These are phyloP conservation scores for Nymphalis urticae DNA, from an alignment of 2,888 invertebrate species.

Conservation along the genomic window DNA sequence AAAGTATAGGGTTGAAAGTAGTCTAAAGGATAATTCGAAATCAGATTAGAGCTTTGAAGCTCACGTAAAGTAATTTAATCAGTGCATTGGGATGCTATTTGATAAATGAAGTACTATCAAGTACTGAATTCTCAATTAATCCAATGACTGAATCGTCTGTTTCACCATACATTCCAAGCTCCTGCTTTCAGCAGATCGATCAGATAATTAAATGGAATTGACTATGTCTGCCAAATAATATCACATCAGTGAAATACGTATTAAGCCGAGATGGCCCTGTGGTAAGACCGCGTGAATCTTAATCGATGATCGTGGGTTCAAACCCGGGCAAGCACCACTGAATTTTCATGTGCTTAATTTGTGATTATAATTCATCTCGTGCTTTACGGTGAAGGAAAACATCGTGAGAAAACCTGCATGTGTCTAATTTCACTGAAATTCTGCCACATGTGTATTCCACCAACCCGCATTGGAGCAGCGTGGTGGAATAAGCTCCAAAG, in stretches of 20 bases:
- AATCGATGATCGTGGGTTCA: too few species aligned
- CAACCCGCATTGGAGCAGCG: too few species aligned
- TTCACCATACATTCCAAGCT: neutral
- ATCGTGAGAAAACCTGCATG: too few species aligned
- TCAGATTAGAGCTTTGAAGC: slow-evolving; percentile 9
- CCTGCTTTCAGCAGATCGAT: neutral
- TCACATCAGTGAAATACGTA: neutral
- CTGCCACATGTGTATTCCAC: too few species aligned
- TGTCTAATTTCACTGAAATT: too few species aligned
- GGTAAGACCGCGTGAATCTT: too few species aligned
- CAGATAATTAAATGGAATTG: slow-evolving; percentile 1
- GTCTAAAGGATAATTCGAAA: slow-evolving; percentile 9
- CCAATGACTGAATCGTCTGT: slow-evolving; percentile 2
- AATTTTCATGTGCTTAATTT: too few species aligned
- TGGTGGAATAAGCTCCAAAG: too few species aligned
- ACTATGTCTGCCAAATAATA: neutral
- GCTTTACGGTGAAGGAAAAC: too few species aligned
- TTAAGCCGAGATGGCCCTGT: too few species aligned
- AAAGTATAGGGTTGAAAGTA: neutral
- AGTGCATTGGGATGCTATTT: slow-evolving; percentile 5
- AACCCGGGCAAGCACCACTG: too few species aligned
- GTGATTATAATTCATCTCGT: too few species aligned
- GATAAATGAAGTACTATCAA: slow-evolving; percentile 15
- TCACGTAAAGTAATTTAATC: slow-evolving; percentile 17
- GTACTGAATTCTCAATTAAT: slow-evolving; percentile 4